Conservation (phyloP, 1,140 invertebrate species). For the Pseudomyrmex dendroicus region DNA sequence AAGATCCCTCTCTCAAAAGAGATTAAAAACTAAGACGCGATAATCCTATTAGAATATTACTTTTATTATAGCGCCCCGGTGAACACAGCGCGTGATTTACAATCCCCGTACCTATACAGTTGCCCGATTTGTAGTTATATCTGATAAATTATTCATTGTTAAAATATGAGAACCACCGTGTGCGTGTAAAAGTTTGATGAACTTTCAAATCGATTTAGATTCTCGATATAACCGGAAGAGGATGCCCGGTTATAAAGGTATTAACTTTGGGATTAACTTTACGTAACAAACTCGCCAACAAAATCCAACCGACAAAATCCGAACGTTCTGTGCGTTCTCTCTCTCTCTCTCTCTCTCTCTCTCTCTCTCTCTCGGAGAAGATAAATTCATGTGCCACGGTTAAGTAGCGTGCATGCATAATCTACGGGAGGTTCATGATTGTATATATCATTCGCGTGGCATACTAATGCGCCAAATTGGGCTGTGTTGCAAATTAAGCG, state of each 20-base stretch:
- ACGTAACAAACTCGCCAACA: neutral
- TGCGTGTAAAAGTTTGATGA: neutral
- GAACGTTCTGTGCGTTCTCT: neutral
- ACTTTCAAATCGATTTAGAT: neutral
- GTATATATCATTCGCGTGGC: conserved; percentile 37
- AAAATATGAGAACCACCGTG: neutral
- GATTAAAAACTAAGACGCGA: conserved; percentile 14
- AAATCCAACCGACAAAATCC: conserved; percentile 27
- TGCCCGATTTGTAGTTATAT: no score
- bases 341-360: no score
- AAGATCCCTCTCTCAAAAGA: neutral
- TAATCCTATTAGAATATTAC: conserved; percentile 1
- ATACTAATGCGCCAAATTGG: conserved; percentile 33
- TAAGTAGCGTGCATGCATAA: conserved; percentile 52
- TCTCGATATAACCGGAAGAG: neutral
- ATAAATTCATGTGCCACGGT: conserved; percentile 36
- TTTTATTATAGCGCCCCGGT: neutral
- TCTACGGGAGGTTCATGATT: conserved; percentile 37
- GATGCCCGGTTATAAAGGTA: no score
- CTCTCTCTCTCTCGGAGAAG: neutral
- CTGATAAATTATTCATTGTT: neutral
- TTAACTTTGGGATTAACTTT: conserved; percentile 12
- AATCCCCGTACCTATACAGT: neutral
- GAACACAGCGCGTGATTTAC: neutral
- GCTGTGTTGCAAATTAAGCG: conserved; percentile 27